Evolutionary conservation across 2,797 vertebrate genomes (phyloP).

Genomic region (Xyrichtys novacula): DNA sequence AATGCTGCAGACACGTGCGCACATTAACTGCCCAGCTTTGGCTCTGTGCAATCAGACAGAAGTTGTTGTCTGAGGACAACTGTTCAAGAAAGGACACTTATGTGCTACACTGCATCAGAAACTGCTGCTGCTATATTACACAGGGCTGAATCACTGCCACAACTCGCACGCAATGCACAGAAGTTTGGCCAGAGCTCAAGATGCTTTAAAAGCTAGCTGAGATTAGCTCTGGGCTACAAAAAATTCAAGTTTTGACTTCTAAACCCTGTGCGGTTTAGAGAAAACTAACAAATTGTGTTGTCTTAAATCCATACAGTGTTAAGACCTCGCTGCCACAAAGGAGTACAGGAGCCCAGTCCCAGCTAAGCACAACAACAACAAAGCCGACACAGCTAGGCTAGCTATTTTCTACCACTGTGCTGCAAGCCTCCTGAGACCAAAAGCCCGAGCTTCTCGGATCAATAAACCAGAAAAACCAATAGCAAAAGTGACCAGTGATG

Average conservation of each 20-base stretch:
- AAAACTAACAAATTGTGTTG: slow-evolving; percentile 8
- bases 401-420: slow-evolving; percentile 46
- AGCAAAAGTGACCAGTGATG: slow-evolving; percentile 31
- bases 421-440: slow-evolving; percentile 29
- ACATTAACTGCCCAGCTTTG: slow-evolving; percentile 49
- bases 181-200: slow-evolving; percentile 36
- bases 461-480: slow-evolving; percentile 52
- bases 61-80: slow-evolving; percentile 53
- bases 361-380: slow-evolving; percentile 37
- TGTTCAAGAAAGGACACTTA: slow-evolving; percentile 47
- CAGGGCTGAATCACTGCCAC: slow-evolving; percentile 27
- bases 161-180: slow-evolving; percentile 21
- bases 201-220: slow-evolving; percentile 30
- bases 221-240: slow-evolving; percentile 33
- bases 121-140: slow-evolving; percentile 36
- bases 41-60: slow-evolving; percentile 52
- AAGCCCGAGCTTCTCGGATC: slow-evolving; percentile 32
- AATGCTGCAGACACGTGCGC: slow-evolving; percentile 63
- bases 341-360: slow-evolving; percentile 18
- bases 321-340: slow-evolving; percentile 25
- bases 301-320: slow-evolving; percentile 44
- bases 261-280: slow-evolving; percentile 36
- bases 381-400: slow-evolving; percentile 23
- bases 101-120: slow-evolving; percentile 46
- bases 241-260: slow-evolving; percentile 41